These are phyloP conservation scores for Gonioctena quinquepunctata DNA, from an alignment of 1,140 invertebrate genomes.

Conservation along the genomic window DNA sequence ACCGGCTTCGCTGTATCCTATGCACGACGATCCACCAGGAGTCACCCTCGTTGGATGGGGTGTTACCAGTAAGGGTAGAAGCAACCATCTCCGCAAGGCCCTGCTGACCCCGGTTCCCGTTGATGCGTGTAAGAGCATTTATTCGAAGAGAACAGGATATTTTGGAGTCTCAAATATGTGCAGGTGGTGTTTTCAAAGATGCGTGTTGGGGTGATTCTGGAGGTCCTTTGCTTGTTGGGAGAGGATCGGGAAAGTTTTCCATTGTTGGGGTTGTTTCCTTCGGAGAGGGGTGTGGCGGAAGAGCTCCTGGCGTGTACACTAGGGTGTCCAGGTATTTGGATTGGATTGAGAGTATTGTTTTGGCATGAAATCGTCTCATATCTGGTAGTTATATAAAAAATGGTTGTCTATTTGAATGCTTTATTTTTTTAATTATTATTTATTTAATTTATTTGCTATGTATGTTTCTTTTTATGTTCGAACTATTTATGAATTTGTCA, in stretches of 20 bases:
- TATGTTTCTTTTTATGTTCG: no score
- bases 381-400: no score
- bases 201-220: conserved; percentile 71
- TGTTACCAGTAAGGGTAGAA: conserved; percentile 21
- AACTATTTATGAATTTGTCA: no score
- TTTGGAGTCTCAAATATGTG: conserved; percentile 39
- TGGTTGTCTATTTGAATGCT: no score
- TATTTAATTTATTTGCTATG: no score
- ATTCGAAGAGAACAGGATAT: background rate
- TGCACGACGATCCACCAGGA: conserved; percentile 37
- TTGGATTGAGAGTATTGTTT: conserved; percentile 75
- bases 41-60: conserved; percentile 48
- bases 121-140: conserved; percentile 33
- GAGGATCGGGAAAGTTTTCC: conserved; percentile 53
- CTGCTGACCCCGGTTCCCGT: conserved; percentile 29
- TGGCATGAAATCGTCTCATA: no score
- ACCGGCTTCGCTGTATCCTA: conserved; percentile 47
- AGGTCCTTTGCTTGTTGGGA: conserved; percentile 63
- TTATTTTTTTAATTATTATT: no score
- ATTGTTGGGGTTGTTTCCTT: conserved; percentile 73
- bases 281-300: conserved; percentile 66
- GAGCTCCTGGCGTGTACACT: conserved; percentile 71
- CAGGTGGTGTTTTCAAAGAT: conserved; percentile 35
- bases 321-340: conserved; percentile 69
- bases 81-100: conserved; percentile 41